Evolutionary conservation across 2,888 invertebrate genomes (phyloP).

Genomic region (Acanthosoma haemorrhoidale): DNA sequence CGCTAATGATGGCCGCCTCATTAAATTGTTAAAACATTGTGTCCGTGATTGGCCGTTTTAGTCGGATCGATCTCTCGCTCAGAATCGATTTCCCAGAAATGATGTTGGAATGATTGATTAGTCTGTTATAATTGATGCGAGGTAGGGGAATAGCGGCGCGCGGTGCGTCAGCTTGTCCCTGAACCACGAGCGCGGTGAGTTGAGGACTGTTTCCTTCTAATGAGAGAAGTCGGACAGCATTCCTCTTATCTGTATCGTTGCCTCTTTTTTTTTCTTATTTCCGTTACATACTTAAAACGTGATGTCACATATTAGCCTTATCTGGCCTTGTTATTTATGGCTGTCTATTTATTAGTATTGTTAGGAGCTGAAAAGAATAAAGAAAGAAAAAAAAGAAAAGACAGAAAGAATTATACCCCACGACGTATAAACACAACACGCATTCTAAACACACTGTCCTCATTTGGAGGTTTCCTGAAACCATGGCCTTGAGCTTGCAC

Average conservation of each 20-base stretch:
- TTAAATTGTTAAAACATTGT: too few species aligned
- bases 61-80: too few species aligned
- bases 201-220: background rate
- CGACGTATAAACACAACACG: background rate
- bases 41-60: too few species aligned
- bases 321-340: background rate
- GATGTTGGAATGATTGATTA: background rate
- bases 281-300: background rate
- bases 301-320: background rate
- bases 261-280: background rate
- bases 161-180: too few species aligned
- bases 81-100: background rate
- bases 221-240: background rate
- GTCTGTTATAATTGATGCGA: background rate
- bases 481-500: too few species aligned
- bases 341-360: too few species aligned
- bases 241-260: background rate
- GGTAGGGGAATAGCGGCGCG: too few species aligned
- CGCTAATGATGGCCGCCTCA: too few species aligned
- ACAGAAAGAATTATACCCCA: background rate
- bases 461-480: too few species aligned
- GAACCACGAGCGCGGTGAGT: too few species aligned
- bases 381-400: background rate
- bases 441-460: too few species aligned
- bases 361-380: too few species aligned